phyloP scores from a whole-genome alignment of 2,113 vertebrate species.

The Ivindomyrus marchei region DNA sequence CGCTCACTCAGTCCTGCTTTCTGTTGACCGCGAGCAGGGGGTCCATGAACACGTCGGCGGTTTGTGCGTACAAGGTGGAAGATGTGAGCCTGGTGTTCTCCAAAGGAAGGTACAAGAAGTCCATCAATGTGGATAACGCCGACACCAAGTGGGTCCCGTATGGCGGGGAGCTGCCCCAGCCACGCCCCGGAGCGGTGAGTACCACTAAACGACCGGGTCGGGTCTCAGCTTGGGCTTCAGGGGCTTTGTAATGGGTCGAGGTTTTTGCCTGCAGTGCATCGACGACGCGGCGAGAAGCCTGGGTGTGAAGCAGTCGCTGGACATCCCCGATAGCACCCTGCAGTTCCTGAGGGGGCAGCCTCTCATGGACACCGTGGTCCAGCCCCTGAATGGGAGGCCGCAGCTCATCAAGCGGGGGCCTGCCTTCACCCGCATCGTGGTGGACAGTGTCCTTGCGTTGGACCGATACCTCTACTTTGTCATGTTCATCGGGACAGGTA shows the following conservation, averaged over 20 bases:
- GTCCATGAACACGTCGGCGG: conserved; percentile 55
- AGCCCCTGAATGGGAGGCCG: conserved; percentile 42
- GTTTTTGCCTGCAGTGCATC: conserved; percentile 49
- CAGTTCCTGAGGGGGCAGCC: conserved; percentile 63
- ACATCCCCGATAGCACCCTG: conserved; percentile 62
- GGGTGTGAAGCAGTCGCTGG: conserved; percentile 43
- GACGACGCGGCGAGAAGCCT: conserved; percentile 41
- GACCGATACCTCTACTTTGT: conserved; percentile 48
- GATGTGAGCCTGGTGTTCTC: conserved; percentile 57
- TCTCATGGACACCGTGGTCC: conserved; percentile 59
- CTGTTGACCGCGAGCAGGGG: conserved; percentile 41
- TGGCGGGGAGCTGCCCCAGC: conserved; percentile 57
- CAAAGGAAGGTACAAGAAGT: conserved; percentile 61
- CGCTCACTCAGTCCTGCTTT: background rate
- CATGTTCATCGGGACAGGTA: conserved; percentile 73
- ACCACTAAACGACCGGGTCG: too few relatives aligned
- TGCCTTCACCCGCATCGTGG: conserved; percentile 56
- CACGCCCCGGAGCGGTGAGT: conserved; percentile 72
- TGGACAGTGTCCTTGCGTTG: conserved; percentile 47
- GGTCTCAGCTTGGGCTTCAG: background rate
- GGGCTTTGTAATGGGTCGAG: background rate
- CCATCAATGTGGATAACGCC: conserved; percentile 46
- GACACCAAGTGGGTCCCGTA: conserved; percentile 62
- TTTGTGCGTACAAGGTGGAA: conserved; percentile 51
- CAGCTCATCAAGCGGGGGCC: conserved; percentile 55